Percentiles rank a stretch among this genome's conserved stretches.
These are phyloP conservation scores for Polydesmus complanatus DNA, from an alignment of 2,888 invertebrate species.

Conservation along the genomic window DNA sequence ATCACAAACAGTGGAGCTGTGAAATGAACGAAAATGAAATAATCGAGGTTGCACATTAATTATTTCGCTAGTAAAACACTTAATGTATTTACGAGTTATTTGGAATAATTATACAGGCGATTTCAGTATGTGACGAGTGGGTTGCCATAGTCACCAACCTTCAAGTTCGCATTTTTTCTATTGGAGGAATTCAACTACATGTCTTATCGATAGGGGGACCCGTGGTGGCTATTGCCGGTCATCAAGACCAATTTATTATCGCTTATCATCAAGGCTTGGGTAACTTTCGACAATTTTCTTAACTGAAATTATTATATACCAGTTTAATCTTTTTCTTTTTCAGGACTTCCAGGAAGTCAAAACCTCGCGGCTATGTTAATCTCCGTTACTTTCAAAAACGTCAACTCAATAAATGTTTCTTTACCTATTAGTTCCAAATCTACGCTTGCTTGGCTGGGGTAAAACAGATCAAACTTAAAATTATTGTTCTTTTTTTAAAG, in stretches of 20 bases:
- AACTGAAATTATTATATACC: background rate
- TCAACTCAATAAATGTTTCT: constrained; percentile 22
- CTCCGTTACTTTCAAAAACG: constrained; percentile 23
- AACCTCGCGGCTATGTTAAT: constrained; percentile 28
- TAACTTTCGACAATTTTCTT: constrained; percentile 19
- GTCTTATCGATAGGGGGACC: constrained; percentile 58
- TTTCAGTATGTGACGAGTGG: constrained; percentile 45
- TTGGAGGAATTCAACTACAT: constrained; percentile 75
- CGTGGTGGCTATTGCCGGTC: constrained; percentile 51
- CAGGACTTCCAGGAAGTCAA: constrained; percentile 33
- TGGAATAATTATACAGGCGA: constrained; percentile 31
- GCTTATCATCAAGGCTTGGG: constrained; percentile 48
- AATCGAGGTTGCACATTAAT: constrained; percentile 45
- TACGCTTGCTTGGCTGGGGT: constrained; percentile 34
- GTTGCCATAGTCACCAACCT: constrained; percentile 64
- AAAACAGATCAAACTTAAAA: constrained; percentile 6
- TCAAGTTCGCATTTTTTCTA: constrained; percentile 65
- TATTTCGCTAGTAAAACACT: constrained; percentile 1
- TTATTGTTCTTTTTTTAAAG: background rate
- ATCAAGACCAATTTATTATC: constrained; percentile 46
- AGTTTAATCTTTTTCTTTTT: constrained; percentile 4
- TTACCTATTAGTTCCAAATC: constrained; percentile 31
- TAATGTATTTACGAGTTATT: background rate
- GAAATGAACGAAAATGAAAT: constrained; percentile 66
- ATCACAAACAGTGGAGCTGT: constrained; percentile 66